Percentiles rank a stretch among this genome's conserved stretches.
Evolutionary conservation across 2,113 vertebrate genomes (phyloP).

Genomic region (Phrynosoma platyrhinos): DNA sequence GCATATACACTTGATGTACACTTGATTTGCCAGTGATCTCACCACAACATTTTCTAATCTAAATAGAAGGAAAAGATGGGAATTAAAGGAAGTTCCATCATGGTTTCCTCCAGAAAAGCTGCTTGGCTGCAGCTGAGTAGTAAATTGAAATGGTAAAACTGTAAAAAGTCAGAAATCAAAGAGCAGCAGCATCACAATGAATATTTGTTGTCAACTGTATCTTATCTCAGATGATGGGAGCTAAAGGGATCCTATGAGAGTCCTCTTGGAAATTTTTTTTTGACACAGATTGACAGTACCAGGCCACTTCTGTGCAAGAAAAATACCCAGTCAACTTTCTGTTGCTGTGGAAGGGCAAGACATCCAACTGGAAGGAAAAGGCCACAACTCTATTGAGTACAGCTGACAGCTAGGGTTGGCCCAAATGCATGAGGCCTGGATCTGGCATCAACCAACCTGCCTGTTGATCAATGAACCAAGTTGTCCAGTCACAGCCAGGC

Average conservation of each 20-base stretch:
- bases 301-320: background rate
- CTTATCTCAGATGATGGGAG: background rate
- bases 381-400: no score
- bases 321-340: background rate
- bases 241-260: background rate
- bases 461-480: no score
- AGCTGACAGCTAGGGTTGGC: no score
- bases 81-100: background rate
- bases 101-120: background rate
- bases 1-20: conserved; percentile 28
- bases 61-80: background rate
- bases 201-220: background rate
- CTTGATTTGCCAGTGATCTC: background rate
- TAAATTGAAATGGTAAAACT: background rate
- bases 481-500: no score
- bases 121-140: background rate
- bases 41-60: conserved; percentile 23
- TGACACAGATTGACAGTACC: background rate
- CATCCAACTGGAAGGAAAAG: no score
- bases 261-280: background rate
- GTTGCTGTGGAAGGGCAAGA: no score
- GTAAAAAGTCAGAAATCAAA: conserved; percentile 2
- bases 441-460: no score
- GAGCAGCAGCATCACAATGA: background rate
- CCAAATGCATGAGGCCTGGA: no score